Evolutionary conservation across 2,113 vertebrate genomes (phyloP).

Genomic region (Opisthocomus hoazin): DNA sequence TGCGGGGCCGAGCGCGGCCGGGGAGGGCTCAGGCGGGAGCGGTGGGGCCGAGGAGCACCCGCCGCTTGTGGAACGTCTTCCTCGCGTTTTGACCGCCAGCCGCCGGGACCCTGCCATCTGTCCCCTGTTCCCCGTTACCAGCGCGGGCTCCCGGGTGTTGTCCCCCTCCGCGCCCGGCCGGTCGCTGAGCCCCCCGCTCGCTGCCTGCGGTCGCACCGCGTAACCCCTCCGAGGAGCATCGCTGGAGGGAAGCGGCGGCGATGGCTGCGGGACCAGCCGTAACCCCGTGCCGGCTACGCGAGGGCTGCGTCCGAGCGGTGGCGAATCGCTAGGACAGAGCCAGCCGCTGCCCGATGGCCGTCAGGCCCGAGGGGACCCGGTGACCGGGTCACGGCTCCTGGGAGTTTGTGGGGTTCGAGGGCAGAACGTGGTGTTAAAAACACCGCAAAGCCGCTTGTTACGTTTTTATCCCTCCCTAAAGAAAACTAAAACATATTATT

Average conservation of each 20-base stretch:
- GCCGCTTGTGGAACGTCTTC: not conserved
- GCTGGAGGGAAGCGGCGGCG: not conserved
- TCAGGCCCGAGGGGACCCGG: accelerated
- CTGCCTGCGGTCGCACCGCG: too few species aligned
- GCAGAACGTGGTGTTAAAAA: not conserved
- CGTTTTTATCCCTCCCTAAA: not conserved
- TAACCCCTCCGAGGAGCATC: too few species aligned
- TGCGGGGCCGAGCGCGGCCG: not conserved
- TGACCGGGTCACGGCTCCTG: not conserved
- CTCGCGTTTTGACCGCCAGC: not conserved
- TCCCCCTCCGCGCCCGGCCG: not conserved
- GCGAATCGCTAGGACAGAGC: accelerated
- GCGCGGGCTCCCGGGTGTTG: not conserved
- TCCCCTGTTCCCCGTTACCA: not conserved
- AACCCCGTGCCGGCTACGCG: accelerated
- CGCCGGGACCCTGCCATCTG: not conserved
- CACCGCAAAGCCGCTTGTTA: not conserved
- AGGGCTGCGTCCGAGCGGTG: not conserved
- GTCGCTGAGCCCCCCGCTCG: too few species aligned
- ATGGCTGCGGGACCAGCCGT: accelerated
- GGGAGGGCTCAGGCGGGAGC: too few species aligned
- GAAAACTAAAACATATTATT: not conserved
- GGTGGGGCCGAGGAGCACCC: not conserved
- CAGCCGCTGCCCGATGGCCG: not conserved
- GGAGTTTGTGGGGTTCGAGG: not conserved